phyloP scores from a whole-genome alignment of 2,888 invertebrate species.

The Balanococcus diminutus region DNA sequence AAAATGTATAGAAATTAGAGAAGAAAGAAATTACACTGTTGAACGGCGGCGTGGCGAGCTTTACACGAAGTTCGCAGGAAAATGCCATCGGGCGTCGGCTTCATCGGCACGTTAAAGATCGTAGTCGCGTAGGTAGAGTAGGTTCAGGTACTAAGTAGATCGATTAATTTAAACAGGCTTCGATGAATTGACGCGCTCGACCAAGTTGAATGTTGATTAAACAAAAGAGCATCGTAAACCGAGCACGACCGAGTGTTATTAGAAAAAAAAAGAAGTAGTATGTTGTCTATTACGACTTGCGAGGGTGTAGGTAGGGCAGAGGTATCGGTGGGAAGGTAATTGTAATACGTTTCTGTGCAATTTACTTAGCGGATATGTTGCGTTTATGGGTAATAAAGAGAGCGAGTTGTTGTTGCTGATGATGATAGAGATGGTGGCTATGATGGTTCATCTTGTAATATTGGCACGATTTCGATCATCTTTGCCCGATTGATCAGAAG shows the following conservation, averaged over 20 bases:
- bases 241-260: not conserved
- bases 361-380: not conserved
- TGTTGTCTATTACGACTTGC: not conserved
- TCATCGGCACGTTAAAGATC: not conserved
- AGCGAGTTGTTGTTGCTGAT: not conserved
- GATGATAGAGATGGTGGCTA: not conserved
- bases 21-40: too few species aligned
- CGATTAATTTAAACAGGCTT: constrained; percentile 5
- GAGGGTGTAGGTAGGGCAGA: not conserved
- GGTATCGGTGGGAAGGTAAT: not conserved
- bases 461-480: constrained; percentile 26
- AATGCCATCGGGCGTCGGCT: not conserved
- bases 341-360: not conserved
- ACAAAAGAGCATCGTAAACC: not conserved
- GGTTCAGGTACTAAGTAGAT: constrained; percentile 18
- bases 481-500: not conserved
- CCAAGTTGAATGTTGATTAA: not conserved
- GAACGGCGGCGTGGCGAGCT: too few species aligned
- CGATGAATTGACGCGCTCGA: not conserved
- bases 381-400: not conserved
- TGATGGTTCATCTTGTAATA: not conserved
- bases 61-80: not conserved
- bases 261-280: not conserved
- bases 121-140: not conserved
- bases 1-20: not conserved